Base-by-base conservation (phyloP, 2,888 invertebrate species). In the Laothoe populi region DNA sequence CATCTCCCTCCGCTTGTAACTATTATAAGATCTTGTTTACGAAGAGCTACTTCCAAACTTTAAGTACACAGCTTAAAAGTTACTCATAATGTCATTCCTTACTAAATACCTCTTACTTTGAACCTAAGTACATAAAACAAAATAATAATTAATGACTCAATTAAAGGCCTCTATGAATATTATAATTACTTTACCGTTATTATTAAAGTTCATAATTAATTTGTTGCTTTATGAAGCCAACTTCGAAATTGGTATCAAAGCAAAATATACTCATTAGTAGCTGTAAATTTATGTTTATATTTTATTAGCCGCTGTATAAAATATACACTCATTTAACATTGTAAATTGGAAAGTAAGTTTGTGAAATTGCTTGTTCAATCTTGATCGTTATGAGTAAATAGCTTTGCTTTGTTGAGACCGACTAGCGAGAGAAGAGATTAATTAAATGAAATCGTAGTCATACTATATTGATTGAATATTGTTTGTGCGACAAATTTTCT, bases 1-100 rank as follows among this genome's bases (percentile, higher is more conserved):
- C 60, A 61, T 66, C 45, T 65, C 66, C 73, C 75, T 72, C 70
- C 69, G 72, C 72, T 66, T 69, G 70, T 70, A 74, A 81, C 81
- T 77, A 77, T 79, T 78, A 80, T 76, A 80, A 78, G 75, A 75
- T 74, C 78, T 76, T 80, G 77, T 82, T 81, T 78, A 75, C 70
- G 70, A 79, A 72, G 66, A 81, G 72, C 73, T 74, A 72, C 77
- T 79, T 69, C 67, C 67, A 77, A 82, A 83, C 77, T 82, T 78
- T 71, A 71, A 70, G 74, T 68, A 73, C 76, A 71, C 73, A 73
- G 78, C 81, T 79, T 79, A 64, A 73, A 69, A 75, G 70, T 76
- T 77, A 75, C 74, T 71, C 74, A 72, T 71, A 69, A 69, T 63
- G 59, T 63, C 64, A 66, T 67, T 66, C 67, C 69, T 60, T 68